These are phyloP conservation scores for Poliocrania exsul DNA, from an alignment of 2,797 vertebrate species.

Conservation along the genomic window DNA sequence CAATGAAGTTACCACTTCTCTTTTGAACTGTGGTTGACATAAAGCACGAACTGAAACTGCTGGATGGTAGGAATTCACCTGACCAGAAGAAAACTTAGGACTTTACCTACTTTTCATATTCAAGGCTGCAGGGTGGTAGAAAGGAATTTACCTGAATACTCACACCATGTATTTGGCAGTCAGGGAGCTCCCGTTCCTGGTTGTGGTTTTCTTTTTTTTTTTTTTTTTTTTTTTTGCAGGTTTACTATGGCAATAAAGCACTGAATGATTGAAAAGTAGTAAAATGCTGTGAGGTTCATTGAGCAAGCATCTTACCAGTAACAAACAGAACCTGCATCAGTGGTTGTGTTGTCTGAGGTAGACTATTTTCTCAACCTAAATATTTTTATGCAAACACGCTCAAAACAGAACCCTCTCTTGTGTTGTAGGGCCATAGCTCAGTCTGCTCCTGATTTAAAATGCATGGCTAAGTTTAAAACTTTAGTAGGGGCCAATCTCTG, in stretches of 20 bases:
- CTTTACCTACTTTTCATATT: not conserved
- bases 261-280: not conserved
- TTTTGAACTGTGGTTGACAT: not conserved
- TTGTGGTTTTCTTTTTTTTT: no score
- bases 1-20: not conserved
- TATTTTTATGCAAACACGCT: not conserved
- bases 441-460: slow-evolving; percentile 60
- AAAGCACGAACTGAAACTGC: not conserved
- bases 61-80: not conserved
- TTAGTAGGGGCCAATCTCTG: slow-evolving; percentile 52
- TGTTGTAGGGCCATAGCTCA: slow-evolving; percentile 28
- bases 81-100: not conserved
- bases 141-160: not conserved
- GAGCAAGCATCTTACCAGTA: not conserved
- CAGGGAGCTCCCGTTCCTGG: not conserved
- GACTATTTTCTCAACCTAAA: not conserved
- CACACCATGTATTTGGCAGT: not conserved
- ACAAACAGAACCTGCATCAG: not conserved
- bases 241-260: not conserved
- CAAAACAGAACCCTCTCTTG: slow-evolving; percentile 9
- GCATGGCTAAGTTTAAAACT: slow-evolving; percentile 68
- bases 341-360: not conserved
- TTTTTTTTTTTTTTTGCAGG: not conserved
- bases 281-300: not conserved
- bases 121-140: not conserved